A percentile compares a stretch with the other conserved stretches of the same genome.
Conservation (phyloP, 2,113 vertebrate genomes). For the Microcebus lehilahytsara region DNA sequence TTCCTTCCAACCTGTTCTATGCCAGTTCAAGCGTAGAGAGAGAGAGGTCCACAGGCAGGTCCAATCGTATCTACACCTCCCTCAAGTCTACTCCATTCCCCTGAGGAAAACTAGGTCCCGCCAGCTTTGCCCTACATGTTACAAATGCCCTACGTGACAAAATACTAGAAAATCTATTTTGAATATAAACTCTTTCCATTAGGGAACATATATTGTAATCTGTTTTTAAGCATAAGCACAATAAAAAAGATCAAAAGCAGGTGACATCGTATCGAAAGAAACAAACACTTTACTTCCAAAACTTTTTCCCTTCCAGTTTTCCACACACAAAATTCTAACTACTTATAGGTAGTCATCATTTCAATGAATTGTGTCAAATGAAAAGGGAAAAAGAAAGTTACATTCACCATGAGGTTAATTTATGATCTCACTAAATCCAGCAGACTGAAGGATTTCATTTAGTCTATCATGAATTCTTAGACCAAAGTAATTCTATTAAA, state of each 20-base stretch:
- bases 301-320: constrained; percentile 28
- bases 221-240: constrained; percentile 17
- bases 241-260: constrained; percentile 12
- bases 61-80: not conserved
- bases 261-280: not conserved
- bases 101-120: not conserved
- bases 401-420: constrained; percentile 57
- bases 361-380: constrained; percentile 62
- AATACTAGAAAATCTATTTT: constrained; percentile 35
- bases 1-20: not conserved
- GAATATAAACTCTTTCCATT: constrained; percentile 14
- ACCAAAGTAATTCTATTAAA: constrained; percentile 71
- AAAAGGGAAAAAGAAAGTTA: constrained; percentile 63
- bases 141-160: not conserved
- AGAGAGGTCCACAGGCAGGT: not conserved
- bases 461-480: constrained; percentile 62
- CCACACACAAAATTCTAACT: constrained; percentile 61
- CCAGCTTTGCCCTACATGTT: not conserved
- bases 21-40: not conserved
- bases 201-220: not conserved
- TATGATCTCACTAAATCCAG: constrained; percentile 74
- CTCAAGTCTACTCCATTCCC: not conserved
- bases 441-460: constrained; percentile 69
- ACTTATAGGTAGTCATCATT: constrained; percentile 51
- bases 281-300: constrained; percentile 22